Evolutionary conservation across 2,888 invertebrate species (phyloP).

Genomic region (Orthosia cruda): DNA sequence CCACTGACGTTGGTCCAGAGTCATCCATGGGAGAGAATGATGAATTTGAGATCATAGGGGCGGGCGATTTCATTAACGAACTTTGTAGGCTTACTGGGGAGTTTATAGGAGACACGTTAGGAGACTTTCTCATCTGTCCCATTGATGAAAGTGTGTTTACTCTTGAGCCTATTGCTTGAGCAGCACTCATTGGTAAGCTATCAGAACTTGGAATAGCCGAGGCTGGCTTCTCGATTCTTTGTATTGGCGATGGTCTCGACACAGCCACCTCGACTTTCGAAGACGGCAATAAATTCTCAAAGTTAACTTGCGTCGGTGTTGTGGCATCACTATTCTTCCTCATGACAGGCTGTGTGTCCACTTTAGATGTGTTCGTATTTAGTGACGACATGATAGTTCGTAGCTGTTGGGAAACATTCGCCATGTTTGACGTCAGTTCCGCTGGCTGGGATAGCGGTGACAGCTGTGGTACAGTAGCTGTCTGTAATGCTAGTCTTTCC

Average conservation of each 20-base stretch:
- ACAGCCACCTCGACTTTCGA: constrained; percentile 89
- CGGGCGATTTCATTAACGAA: constrained; percentile 87
- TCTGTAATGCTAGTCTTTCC: constrained; percentile 84
- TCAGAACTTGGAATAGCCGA: constrained; percentile 78
- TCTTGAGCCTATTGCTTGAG: constrained; percentile 85
- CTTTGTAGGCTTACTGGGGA: constrained; percentile 85
- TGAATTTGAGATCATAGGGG: constrained; percentile 84
- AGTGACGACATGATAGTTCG: constrained; percentile 93
- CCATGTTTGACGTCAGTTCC: constrained; percentile 94
- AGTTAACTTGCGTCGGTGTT: constrained; percentile 89
- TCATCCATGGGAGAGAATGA: constrained; percentile 81
- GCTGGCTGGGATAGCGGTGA: constrained; percentile 94
- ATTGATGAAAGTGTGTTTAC: constrained; percentile 85
- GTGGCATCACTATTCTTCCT: constrained; percentile 87
- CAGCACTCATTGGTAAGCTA: constrained; percentile 83
- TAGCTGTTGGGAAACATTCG: constrained; percentile 94
- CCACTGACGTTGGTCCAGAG: constrained; percentile 75
- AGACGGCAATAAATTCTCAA: constrained; percentile 89
- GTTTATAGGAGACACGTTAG: constrained; percentile 87
- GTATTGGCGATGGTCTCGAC: constrained; percentile 85
- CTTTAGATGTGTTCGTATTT: constrained; percentile 90
- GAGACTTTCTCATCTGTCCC: constrained; percentile 87
- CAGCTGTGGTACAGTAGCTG: constrained; percentile 93
- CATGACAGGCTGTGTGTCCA: constrained; percentile 87
- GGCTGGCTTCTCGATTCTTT: constrained; percentile 83